These are phyloP conservation scores for Crocodylus rhombifer DNA, from an alignment of 2,797 vertebrate species.

Conservation along the genomic window DNA sequence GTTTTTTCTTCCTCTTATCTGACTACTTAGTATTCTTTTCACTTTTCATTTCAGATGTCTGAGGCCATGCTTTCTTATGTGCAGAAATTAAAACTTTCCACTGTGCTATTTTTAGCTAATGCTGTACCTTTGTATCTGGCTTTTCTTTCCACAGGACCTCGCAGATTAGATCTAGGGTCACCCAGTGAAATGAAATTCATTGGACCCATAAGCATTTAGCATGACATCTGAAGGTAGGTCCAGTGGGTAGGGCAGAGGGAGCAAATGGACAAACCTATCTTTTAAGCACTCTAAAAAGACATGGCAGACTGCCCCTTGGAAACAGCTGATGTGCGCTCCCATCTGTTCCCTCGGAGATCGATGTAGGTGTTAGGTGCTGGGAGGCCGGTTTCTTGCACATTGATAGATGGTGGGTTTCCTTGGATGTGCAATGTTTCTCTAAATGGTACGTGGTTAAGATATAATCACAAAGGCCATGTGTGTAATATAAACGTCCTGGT, in stretches of 20 bases:
- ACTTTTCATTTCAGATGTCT: neutral
- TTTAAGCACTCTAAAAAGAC: neutral
- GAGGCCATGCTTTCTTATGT: neutral
- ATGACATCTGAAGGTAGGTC: neutral
- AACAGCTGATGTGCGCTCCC: too few relatives aligned
- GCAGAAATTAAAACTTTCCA: neutral
- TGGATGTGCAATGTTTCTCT: neutral
- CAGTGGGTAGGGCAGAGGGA: neutral
- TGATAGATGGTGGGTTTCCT: neutral
- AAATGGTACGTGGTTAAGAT: neutral
- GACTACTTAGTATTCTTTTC: neutral
- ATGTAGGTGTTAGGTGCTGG: neutral
- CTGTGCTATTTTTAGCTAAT: neutral
- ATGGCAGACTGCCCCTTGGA: neutral
- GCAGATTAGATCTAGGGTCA: neutral
- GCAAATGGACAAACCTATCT: neutral
- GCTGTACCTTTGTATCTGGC: neutral
- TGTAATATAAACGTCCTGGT: neutral
- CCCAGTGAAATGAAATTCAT: neutral
- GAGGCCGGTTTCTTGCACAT: neutral
- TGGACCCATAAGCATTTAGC: neutral
- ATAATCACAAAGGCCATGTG: neutral
- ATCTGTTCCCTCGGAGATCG: too few relatives aligned
- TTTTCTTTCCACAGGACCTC: neutral
- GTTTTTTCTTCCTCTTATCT: neutral